These are phyloP conservation scores for Prunella fulvescens DNA, from an alignment of 2,113 vertebrate species.

Conservation along the genomic window DNA sequence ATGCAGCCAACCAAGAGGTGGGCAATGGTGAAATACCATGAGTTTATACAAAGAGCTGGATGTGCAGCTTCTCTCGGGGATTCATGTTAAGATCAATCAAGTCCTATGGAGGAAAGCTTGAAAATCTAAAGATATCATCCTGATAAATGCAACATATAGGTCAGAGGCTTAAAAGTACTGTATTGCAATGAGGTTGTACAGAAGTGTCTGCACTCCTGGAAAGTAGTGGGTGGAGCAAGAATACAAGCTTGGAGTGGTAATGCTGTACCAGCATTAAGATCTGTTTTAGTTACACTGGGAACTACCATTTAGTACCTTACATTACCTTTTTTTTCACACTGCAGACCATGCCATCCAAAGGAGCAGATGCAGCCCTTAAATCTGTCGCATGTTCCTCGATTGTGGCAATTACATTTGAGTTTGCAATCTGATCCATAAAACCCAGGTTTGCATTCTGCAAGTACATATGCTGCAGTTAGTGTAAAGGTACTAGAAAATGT, in stretches of 20 bases:
- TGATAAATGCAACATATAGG: not conserved
- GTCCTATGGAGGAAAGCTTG: not conserved
- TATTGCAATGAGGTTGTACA: not conserved
- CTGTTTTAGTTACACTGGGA: not conserved
- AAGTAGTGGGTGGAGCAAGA: not conserved
- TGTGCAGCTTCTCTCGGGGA: not conserved
- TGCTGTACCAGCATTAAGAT: not conserved
- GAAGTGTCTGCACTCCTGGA: not conserved
- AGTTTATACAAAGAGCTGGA: not conserved
- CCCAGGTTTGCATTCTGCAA: slow-evolving; percentile 74
- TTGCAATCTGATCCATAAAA: slow-evolving; percentile 85
- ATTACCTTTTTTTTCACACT: slow-evolving; percentile 87
- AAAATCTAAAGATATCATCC: not conserved
- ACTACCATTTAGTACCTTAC: slow-evolving; percentile 63
- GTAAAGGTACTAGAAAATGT: not conserved
- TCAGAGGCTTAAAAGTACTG: not conserved
- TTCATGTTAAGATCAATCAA: not conserved
- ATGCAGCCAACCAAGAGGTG: not conserved
- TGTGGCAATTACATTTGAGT: slow-evolving; percentile 77
- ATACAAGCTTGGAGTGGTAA: not conserved
- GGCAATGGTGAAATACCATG: not conserved
- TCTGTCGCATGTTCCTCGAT: slow-evolving; percentile 74
- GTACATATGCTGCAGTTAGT: not conserved
- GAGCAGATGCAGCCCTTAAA: slow-evolving; percentile 84
- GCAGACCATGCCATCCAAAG: slow-evolving; percentile 72